Percentiles rank a stretch among this genome's conserved stretches.
These are phyloP conservation scores for Lasioglossum albipes DNA, from an alignment of 1,140 invertebrate species.

Conservation along the genomic window DNA sequence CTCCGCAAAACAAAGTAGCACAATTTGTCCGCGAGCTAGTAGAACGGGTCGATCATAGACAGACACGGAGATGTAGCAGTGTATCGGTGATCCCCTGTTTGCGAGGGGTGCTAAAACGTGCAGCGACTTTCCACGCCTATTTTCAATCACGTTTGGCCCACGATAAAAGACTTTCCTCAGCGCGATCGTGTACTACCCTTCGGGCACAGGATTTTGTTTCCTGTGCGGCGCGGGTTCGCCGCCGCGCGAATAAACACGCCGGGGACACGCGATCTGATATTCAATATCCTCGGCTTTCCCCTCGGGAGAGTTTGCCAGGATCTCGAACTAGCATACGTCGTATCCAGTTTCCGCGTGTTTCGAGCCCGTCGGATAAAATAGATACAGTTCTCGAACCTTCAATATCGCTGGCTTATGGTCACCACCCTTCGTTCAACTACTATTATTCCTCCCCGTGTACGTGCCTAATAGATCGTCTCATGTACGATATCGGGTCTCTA, in stretches of 20 bases:
- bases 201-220: constrained; percentile 52
- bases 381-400: constrained; percentile 37
- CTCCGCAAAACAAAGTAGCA: too few relatives aligned
- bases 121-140: constrained; percentile 19
- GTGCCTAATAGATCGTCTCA: too few relatives aligned
- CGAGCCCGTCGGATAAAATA: constrained; percentile 37
- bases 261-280: constrained; percentile 60
- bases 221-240: constrained; percentile 19
- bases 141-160: constrained; percentile 30
- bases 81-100: background rate
- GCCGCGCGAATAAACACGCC: constrained; percentile 55
- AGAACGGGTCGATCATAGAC: background rate
- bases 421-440: background rate
- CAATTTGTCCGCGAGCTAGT: background rate
- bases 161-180: constrained; percentile 38
- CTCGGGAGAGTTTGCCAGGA: constrained; percentile 52
- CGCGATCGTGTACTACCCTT: constrained; percentile 42
- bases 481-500: too few relatives aligned
- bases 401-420: constrained; percentile 23
- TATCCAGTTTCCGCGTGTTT: constrained; percentile 55
- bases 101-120: background rate
- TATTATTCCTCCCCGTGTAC: too few relatives aligned
- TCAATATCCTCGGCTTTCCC: constrained; percentile 57
- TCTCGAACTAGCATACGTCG: constrained; percentile 49
- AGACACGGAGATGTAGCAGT: background rate